Evolutionary conservation across 53 echinoderm and acorn worm genomes (phyloP).

Genomic region (Apostichopus leukothele): DNA sequence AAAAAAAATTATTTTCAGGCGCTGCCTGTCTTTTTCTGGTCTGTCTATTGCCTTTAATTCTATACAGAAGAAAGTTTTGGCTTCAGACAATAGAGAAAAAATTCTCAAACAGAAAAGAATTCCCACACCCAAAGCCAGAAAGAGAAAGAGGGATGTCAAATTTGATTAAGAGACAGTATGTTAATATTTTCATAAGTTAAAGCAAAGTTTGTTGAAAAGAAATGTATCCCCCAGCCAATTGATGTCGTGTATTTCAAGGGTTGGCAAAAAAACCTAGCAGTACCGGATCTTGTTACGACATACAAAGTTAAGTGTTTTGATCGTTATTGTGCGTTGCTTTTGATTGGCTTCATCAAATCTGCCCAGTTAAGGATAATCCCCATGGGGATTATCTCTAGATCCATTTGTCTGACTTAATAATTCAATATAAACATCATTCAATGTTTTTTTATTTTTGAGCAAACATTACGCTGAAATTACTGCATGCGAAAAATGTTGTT

Average conservation of each 20-base stretch:
- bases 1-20: too few species aligned
- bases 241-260: neutral
- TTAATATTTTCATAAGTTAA: conserved; percentile 35
- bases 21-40: too few species aligned
- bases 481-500: neutral
- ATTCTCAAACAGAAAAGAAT: too few species aligned
- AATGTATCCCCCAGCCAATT: conserved; percentile 27
- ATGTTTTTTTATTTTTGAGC: conserved; percentile 25
- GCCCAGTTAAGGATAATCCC: conserved; percentile 30
- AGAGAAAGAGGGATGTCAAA: neutral
- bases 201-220: conserved; percentile 5
- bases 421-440: conserved; percentile 28
- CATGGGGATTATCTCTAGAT: conserved; percentile 12
- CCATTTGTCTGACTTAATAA: conserved; percentile 41
- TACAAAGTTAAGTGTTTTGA: neutral
- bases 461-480: conserved; percentile 17
- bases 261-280: neutral
- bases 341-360: neutral
- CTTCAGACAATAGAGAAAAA: too few species aligned
- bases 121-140: too few species aligned
- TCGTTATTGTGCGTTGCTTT: too few species aligned
- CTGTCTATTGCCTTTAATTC: too few species aligned
- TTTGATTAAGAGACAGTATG: neutral
- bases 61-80: too few species aligned
- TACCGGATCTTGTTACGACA: neutral